Evolutionary conservation across 1,140 invertebrate species (phyloP), one percentile per base, ranked within the genome.

Genomic region (Atta texana): DNA sequence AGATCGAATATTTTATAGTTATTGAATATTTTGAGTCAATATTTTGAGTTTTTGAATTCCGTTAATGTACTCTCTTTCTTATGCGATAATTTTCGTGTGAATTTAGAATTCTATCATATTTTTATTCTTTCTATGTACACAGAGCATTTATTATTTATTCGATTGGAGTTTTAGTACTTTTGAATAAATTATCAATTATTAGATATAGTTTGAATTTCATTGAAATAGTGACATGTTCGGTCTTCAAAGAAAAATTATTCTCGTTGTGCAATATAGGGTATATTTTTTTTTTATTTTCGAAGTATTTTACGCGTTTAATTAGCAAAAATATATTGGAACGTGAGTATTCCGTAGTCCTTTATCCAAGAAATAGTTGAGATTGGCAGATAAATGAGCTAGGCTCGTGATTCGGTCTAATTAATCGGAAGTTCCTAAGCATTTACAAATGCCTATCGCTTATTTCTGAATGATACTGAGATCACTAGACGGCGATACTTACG

Each of bases 371-470:
- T 55, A 51, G 2, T 61, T 14, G 12, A 61, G 34, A 82, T 72
- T 39, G n/a, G 21, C n/a, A 68, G 21, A 8, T 39, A 49, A 49
- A 31, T 34, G 53, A 61, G 39, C 14, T 75, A 34, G 12, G 21
- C n/a, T 75, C 55, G 14, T 51, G 8, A 84, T 75, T 75, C 28
- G 69, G 80, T 84, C 69, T 84, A 84, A 84, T 63, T 75, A 75
- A 84, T 82, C 24, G 24, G 18, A 74, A 82, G 80, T 82, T 82
- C 80, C 69, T 84, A 61, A 75, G 69, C n/a, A 61, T 51, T 74
- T 84, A 8, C 28, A 57, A 34, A 81, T 57, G 77, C 77, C 64
- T 69, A 81, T 34, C 34, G 39, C 8, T 55, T 55, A 24, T 81
- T 69, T 44, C 49, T 71, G 21, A 39, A 18, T 12, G 21, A 81